Evolutionary conservation across 2,797 vertebrate species (phyloP).

Genomic region (Muscicapa comitata): DNA sequence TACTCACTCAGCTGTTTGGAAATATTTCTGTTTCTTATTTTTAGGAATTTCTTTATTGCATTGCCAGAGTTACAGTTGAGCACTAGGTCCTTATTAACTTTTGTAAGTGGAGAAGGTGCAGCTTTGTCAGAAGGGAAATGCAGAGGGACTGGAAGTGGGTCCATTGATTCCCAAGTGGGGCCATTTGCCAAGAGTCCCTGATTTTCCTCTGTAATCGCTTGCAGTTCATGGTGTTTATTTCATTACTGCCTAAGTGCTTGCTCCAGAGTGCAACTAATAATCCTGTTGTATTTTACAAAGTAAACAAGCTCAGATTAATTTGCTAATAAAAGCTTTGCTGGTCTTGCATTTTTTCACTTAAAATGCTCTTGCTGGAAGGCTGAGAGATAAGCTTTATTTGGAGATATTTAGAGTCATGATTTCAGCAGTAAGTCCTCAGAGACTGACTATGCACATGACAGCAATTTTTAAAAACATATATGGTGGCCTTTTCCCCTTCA

Average conservation of each 20-base stretch:
- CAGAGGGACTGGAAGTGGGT: background rate
- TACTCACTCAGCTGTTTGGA: background rate
- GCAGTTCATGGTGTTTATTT: background rate
- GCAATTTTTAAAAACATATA: background rate
- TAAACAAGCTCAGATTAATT: slow-evolving; percentile 23
- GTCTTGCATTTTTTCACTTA: background rate
- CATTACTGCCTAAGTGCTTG: background rate
- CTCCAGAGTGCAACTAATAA: background rate
- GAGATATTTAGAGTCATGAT: background rate
- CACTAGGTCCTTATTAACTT: background rate
- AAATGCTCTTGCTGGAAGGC: background rate
- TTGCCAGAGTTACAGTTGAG: background rate
- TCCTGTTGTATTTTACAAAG: background rate
- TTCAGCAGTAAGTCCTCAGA: background rate
- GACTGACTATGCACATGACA: background rate
- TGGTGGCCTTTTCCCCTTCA: background rate
- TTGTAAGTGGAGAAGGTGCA: background rate
- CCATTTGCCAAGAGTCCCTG: background rate
- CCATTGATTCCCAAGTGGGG: background rate
- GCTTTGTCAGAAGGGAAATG: background rate
- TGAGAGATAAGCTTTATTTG: slow-evolving; percentile 33
- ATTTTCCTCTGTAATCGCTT: background rate
- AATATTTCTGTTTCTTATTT: background rate
- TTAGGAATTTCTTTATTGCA: background rate
- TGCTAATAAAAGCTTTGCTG: slow-evolving; percentile 31